Conservation (phyloP, 2,797 vertebrate species). For the Acanthiza pusilla region DNA sequence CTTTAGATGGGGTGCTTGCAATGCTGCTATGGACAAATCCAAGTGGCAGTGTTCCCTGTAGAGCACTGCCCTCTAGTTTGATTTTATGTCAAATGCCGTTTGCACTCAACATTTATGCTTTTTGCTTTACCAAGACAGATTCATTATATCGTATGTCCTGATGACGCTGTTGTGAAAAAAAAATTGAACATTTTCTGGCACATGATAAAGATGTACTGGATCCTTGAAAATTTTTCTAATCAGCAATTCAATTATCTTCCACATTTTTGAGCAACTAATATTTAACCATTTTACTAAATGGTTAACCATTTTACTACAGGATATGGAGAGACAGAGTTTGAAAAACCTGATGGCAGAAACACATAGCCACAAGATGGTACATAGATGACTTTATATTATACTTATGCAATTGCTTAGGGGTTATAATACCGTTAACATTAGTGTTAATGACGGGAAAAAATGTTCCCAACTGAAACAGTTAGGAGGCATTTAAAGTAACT, state of each 20-base stretch:
- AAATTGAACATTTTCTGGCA: not conserved
- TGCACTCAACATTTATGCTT: not conserved
- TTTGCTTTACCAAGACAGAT: not conserved
- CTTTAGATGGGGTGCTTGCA: fast-evolving
- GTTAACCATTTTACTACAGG: not conserved
- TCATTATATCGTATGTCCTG: not conserved
- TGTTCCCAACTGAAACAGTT: not conserved
- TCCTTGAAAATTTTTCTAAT: not conserved
- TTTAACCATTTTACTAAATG: not conserved
- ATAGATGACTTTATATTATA: not conserved
- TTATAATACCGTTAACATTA: not conserved
- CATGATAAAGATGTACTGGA: not conserved
- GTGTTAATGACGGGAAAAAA: not conserved
- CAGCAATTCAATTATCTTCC: not conserved
- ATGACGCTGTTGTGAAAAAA: not conserved
- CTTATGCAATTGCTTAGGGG: not conserved
- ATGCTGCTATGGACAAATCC: not conserved
- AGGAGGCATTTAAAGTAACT: not conserved
- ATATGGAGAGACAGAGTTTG: not conserved
- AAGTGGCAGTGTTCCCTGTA: not conserved
- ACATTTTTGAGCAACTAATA: not conserved
- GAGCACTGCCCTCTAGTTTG: not conserved
- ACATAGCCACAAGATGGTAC: not conserved
- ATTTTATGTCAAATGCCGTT: not conserved
- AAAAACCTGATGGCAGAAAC: not conserved